Evolutionary conservation across 2,113 vertebrate genomes (phyloP), one percentile per base, ranked within the genome.

Genomic region (Amblyopsis rosae): DNA sequence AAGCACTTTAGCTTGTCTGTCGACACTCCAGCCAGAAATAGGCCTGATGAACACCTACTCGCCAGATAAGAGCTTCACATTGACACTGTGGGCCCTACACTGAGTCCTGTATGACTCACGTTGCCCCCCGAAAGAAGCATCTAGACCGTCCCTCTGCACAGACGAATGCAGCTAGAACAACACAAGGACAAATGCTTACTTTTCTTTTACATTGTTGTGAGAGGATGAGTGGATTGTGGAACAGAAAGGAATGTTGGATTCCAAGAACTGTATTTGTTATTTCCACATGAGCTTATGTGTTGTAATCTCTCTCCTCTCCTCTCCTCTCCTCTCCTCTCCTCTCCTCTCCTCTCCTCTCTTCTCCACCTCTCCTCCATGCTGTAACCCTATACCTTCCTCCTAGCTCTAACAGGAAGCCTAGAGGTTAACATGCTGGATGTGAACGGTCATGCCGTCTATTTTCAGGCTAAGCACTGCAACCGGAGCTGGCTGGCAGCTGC

Each of bases 1-100:
- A 19, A 32, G 53, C 77, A 83, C 87, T 85, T 72, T 66, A 85
- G 75, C 70, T 76, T 1, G 77, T 86, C 84, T 85, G 86, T 87
- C 67, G 61, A 69, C 85, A 81, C 85, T 87, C 58, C 15, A 59
- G 62, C 73, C 86, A 87, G 83, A 88, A 89, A 89, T 88, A 89
- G 86, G 68, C 51, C 78, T 71, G 73, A 85, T 82, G 80, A 90
- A 87, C 86, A 86, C 82, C 82, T 82, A 84, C 80, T 85, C 83
- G 85, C 73, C 69, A 82, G 80, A 88, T 80, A 79, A 86, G 80
- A 81, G 81, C 67, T 78, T 63, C 80, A 86, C 84, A 87, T 83
- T 86, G 73, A 84, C 79, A 76, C 61, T 70, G 58, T 59, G 47
- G 26, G 54, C 47, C 33, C 56, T 41, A 41, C 15, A 16, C 19